Percentiles rank a stretch among this genome's conserved stretches.
phyloP scores from a whole-genome alignment of 2,113 vertebrate genomes.

The Rattus rattus region DNA sequence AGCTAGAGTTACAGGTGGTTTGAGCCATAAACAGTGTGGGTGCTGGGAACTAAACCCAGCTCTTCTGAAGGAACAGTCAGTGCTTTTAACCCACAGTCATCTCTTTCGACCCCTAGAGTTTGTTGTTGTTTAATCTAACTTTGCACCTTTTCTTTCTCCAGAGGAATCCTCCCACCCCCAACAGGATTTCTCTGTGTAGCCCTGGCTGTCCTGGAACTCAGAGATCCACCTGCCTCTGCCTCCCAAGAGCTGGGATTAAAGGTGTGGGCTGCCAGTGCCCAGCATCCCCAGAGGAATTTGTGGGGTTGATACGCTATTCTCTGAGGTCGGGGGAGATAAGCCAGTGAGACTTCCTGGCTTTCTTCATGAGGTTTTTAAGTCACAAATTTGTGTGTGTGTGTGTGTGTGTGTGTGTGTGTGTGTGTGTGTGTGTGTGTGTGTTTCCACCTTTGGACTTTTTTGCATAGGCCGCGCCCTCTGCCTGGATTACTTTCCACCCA shows the following conservation, averaged over 20 bases:
- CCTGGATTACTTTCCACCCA: too few species aligned
- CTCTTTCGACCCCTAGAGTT: not conserved
- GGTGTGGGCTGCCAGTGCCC: too few species aligned
- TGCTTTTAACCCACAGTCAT: too few species aligned
- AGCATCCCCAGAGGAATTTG: not conserved
- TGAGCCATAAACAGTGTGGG: not conserved
- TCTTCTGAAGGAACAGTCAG: not conserved
- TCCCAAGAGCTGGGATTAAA: too few species aligned
- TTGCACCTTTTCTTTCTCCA: not conserved
- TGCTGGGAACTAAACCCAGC: not conserved
- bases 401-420: too few species aligned
- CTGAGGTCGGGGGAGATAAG: not conserved
- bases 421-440: too few species aligned
- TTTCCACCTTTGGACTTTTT: too few species aligned
- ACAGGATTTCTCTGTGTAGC: too few species aligned
- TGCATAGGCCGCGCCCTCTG: too few species aligned
- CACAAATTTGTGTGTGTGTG: not conserved
- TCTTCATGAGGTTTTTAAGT: conserved; percentile 24
- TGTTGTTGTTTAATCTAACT: not conserved
- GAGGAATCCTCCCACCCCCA: not conserved
- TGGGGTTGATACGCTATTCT: not conserved
- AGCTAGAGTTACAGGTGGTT: not conserved
- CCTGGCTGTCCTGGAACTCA: too few species aligned
- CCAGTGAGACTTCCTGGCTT: not conserved
- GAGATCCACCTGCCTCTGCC: too few species aligned